phyloP scores from a whole-genome alignment of 2,113 vertebrate species.

The Etheostoma spectabile region DNA sequence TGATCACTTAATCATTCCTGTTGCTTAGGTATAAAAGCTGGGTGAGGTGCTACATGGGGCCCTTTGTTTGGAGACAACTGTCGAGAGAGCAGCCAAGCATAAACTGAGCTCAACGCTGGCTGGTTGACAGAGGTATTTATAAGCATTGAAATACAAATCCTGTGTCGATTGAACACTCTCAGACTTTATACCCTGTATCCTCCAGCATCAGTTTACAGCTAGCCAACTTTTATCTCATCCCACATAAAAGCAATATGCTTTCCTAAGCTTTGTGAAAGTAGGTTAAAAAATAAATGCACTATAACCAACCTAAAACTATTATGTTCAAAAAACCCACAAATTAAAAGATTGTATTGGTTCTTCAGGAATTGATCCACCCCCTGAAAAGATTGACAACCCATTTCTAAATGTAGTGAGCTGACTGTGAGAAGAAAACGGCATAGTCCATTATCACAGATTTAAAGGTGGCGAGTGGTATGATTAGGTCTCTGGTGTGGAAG shows the following conservation, averaged over 20 bases:
- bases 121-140: slow-evolving; percentile 20
- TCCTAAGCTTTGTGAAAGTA: background rate
- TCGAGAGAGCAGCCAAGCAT: slow-evolving; percentile 22
- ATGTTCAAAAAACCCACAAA: background rate
- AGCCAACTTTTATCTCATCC: background rate
- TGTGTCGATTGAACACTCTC: background rate
- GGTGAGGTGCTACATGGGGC: slow-evolving; percentile 1
- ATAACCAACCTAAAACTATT: background rate
- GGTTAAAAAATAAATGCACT: background rate
- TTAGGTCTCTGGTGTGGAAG: slow-evolving; percentile 1
- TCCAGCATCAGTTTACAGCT: too few species aligned
- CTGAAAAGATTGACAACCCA: background rate
- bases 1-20: slow-evolving; percentile 41
- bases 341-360: background rate
- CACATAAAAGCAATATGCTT: background rate
- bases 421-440: background rate
- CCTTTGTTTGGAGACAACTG: slow-evolving; percentile 44
- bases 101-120: slow-evolving; percentile 9
- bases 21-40: slow-evolving; percentile 45
- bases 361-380: background rate
- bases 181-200: background rate
- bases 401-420: background rate
- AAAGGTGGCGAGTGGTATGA: background rate
- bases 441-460: background rate
- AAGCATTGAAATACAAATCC: slow-evolving; percentile 5